Evolutionary conservation across 1,140 invertebrate genomes (phyloP), one percentile per base, ranked within the genome.

Genomic region (Leptestheria dahalacensis): DNA sequence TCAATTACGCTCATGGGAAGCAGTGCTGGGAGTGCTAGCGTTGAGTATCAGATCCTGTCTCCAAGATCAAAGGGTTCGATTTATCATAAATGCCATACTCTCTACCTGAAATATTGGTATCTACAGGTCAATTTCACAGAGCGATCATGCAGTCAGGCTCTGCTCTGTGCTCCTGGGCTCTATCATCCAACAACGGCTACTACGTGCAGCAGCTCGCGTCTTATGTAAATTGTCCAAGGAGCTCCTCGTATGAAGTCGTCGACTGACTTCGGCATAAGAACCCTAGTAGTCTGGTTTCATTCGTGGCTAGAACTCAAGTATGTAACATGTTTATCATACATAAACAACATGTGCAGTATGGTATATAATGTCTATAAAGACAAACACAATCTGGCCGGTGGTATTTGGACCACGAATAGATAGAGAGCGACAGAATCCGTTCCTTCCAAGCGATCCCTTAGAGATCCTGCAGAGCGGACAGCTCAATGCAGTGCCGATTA

Each of bases 121-220:
- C 61, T 67, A 29, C 47, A 85, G 84, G 80, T 10, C 65, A 82
- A 15, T 85, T 88, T 61, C 81, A 84, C 58, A 78, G 79, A 47
- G 85, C 73, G 2, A 86, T 89, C 59, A 80, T 84, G 0, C 80
- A 87, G 71, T 86, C 85, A 66, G 88, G 88, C 1, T 86, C 83
- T 1, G 81, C 84, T 1, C 70, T 87, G 9, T 83, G 82, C 66
- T 78, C 83, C 0, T 92, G 88, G 88, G 80, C 84, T 0, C 74
- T 86, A 53, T 77, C 82, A 1, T 73, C 76, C 11, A 72, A 82
- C 61, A 78, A 82, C 0, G 70, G 76, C 9, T 67, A 73, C 12
- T 80, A 84, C 63, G 79, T 84, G 0, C 70, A 74, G 48, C 77
- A 78, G 59, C 66, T 89, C 18, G 84, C 79, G 0, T 65, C 78